A percentile compares a stretch with the other conserved stretches of the same genome.
These are phyloP conservation scores for Eidolon helvum DNA, from an alignment of 2,113 vertebrate species.

Conservation along the genomic window DNA sequence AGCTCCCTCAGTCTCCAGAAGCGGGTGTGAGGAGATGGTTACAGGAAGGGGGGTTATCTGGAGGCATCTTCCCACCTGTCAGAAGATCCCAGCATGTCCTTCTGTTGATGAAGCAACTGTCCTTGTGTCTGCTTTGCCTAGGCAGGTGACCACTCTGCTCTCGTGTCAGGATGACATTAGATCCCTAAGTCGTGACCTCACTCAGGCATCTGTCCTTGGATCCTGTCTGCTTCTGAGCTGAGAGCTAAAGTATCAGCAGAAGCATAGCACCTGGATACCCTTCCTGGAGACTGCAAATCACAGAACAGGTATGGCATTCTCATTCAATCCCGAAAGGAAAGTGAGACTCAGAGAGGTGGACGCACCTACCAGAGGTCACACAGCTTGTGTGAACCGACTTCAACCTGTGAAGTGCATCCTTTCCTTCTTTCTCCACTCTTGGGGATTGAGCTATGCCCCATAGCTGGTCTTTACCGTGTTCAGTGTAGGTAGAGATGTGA, in stretches of 20 bases:
- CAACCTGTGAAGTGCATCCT: background rate
- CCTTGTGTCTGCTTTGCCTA: slow-evolving; percentile 8
- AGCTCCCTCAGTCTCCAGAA: background rate
- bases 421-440: background rate
- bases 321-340: background rate
- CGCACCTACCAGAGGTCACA: background rate
- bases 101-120: background rate
- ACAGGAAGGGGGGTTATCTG: background rate
- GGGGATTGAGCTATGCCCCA: background rate
- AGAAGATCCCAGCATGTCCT: background rate
- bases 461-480: background rate
- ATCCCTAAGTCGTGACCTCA: slow-evolving; percentile 34
- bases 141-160: slow-evolving; percentile 48
- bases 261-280: background rate
- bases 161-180: slow-evolving; percentile 63
- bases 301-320: background rate
- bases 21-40: background rate
- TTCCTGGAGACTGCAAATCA: background rate
- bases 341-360: background rate
- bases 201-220: slow-evolving; percentile 59
- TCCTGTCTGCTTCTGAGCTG: slow-evolving; percentile 14
- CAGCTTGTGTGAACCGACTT: background rate
- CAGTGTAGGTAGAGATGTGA: background rate
- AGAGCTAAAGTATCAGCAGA: slow-evolving; percentile 41
- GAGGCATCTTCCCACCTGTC: background rate